phyloP scores from a whole-genome alignment of 2,113 vertebrate genomes.

The Craseonycteris thonglongyai region DNA sequence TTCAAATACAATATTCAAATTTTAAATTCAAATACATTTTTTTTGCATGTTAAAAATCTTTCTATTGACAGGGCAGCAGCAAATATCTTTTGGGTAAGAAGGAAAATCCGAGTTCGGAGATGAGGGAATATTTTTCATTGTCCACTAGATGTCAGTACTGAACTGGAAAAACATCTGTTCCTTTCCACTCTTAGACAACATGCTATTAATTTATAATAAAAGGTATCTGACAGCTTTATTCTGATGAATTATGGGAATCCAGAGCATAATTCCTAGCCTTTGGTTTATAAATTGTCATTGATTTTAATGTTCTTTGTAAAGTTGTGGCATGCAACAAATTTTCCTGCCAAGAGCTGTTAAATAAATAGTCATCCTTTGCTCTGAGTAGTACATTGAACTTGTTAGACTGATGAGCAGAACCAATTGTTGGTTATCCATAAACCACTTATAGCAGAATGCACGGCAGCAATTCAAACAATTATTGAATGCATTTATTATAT shows the following conservation, averaged over 20 bases:
- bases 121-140: background rate
- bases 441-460: slow-evolving; percentile 78
- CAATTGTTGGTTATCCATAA: slow-evolving; percentile 84
- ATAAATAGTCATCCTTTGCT: slow-evolving; percentile 83
- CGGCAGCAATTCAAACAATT: slow-evolving; percentile 77
- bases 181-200: slow-evolving; percentile 36
- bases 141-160: slow-evolving; percentile 84
- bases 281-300: slow-evolving; percentile 87
- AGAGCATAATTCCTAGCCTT: slow-evolving; percentile 83
- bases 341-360: slow-evolving; percentile 86
- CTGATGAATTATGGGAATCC: slow-evolving; percentile 85
- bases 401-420: slow-evolving; percentile 81
- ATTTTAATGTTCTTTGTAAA: slow-evolving; percentile 89
- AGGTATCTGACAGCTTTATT: slow-evolving; percentile 87
- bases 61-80: background rate
- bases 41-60: background rate
- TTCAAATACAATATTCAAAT: background rate
- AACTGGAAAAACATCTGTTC: slow-evolving; percentile 71
- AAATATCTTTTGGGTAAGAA: background rate
- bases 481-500: slow-evolving; percentile 73
- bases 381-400: slow-evolving; percentile 77
- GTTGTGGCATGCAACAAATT: slow-evolving; percentile 85
- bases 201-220: slow-evolving; percentile 84
- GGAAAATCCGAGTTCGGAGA: background rate
- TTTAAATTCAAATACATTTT: background rate